Percentiles rank a stretch among this genome's conserved stretches.
phyloP scores from a whole-genome alignment of 2,888 invertebrate genomes.

The Herminia tarsipennalis region DNA sequence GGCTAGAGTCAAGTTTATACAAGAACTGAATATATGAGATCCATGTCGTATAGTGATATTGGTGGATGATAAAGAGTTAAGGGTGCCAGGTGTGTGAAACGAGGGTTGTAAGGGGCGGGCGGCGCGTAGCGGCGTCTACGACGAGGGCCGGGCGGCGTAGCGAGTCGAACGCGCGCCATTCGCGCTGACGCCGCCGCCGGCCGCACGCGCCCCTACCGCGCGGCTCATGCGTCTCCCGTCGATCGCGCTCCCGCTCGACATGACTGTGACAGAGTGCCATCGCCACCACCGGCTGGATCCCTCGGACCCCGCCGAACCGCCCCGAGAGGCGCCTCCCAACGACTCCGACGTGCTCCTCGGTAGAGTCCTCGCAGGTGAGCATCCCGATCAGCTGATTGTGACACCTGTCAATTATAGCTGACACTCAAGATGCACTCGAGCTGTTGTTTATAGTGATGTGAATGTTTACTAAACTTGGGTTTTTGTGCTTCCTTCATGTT shows the following conservation, averaged over 20 bases:
- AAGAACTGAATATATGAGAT: too few relatives aligned
- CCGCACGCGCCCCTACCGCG: conserved; percentile 76
- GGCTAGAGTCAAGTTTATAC: too few relatives aligned
- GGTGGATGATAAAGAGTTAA: not conserved
- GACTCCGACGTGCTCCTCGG: conserved; percentile 79
- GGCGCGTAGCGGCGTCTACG: conserved; percentile 61
- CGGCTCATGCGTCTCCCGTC: conserved; percentile 76
- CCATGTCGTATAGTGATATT: not conserved
- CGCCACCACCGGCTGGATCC: conserved; percentile 57
- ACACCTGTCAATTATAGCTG: conserved; percentile 45
- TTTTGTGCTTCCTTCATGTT: conserved; percentile 24
- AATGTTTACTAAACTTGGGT: conserved; percentile 36
- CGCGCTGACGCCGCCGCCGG: conserved; percentile 81
- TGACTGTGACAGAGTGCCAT: conserved; percentile 81
- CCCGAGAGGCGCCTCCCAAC: conserved; percentile 52
- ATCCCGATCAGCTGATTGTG: conserved; percentile 59
- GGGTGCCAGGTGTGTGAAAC: conserved; percentile 26
- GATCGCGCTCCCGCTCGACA: conserved; percentile 47
- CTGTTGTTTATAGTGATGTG: conserved; percentile 43
- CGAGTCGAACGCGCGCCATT: conserved; percentile 75
- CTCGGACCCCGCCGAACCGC: conserved; percentile 48
- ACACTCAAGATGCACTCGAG: conserved; percentile 25
- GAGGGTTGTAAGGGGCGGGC: conserved; percentile 64
- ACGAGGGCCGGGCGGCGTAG: conserved; percentile 73
- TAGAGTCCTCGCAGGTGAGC: conserved; percentile 80